phyloP scores from a whole-genome alignment of 2,888 invertebrate genomes.

The Agrotis ipsilon region DNA sequence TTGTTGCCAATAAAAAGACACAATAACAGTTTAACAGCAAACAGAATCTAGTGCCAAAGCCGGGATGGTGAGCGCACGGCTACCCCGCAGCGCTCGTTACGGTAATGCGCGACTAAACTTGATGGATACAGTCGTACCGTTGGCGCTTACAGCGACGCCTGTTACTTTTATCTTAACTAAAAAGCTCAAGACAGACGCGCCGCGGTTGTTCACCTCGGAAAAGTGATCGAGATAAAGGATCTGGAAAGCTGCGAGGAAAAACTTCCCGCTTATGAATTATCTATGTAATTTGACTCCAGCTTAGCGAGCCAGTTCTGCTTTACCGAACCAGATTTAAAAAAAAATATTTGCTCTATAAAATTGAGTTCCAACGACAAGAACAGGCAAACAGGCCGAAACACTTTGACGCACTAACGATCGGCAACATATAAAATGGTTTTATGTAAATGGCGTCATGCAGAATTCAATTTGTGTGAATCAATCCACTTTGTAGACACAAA shows the following conservation, averaged over 20 bases:
- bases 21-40: conserved; percentile 61
- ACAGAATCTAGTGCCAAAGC: conserved; percentile 59
- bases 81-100: conserved; percentile 72
- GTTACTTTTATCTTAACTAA: conserved; percentile 73
- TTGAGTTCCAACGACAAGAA: conserved; percentile 44
- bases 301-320: conserved; percentile 12
- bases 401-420: conserved; percentile 58
- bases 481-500: conserved; percentile 69
- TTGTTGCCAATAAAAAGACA: conserved; percentile 47
- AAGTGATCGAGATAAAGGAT: conserved; percentile 59
- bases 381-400: conserved; percentile 36
- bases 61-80: conserved; percentile 56
- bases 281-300: conserved; percentile 28
- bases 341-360: conserved; percentile 23
- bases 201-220: conserved; percentile 59
- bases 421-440: conserved; percentile 64
- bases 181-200: conserved; percentile 63
- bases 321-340: conserved; percentile 20
- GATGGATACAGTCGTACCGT: conserved; percentile 74
- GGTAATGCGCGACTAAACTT: conserved; percentile 80
- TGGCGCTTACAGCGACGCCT: conserved; percentile 68
- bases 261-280: conserved; percentile 47
- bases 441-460: conserved; percentile 65
- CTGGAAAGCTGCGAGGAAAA: conserved; percentile 41
- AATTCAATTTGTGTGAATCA: conserved; percentile 70